Conservation (phyloP, 2,797 vertebrate genomes). For the Okamejei kenojei region DNA sequence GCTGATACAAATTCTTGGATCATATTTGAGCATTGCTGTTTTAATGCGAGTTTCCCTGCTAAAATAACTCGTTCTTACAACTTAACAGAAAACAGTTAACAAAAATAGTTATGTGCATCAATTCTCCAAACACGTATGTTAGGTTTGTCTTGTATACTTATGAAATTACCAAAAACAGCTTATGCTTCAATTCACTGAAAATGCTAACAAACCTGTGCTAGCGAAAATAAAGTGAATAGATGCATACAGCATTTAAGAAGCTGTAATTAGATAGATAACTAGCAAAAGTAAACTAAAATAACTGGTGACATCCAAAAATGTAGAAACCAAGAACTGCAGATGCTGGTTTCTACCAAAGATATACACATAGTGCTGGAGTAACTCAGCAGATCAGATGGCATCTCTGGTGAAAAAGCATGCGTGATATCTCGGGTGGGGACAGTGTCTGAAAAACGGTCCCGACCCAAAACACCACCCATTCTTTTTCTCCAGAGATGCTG, state of each 20-base stretch:
- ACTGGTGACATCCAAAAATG: neutral
- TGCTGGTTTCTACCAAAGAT: too few species aligned
- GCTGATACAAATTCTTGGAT: neutral
- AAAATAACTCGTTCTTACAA: neutral
- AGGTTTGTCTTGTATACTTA: neutral
- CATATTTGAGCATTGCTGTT: neutral
- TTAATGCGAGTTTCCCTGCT: neutral
- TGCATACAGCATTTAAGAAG: neutral
- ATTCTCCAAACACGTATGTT: neutral
- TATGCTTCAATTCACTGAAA: neutral
- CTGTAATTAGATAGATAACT: neutral
- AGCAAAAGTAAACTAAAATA: neutral
- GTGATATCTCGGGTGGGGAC: too few species aligned
- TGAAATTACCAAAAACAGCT: neutral
- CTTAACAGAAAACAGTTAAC: neutral
- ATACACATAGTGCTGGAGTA: too few species aligned
- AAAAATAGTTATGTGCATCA: neutral
- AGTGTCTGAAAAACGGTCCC: too few species aligned
- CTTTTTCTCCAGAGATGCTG: too few species aligned
- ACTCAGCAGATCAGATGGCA: too few species aligned
- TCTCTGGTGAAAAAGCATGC: too few species aligned
- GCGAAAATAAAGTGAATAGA: neutral
- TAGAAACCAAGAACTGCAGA: too few species aligned
- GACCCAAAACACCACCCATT: too few species aligned
- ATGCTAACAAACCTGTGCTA: neutral